Percentiles rank a stretch among this genome's conserved stretches.
phyloP scores from a whole-genome alignment of 2,888 invertebrate genomes.

The Drosophila mercatorum region DNA sequence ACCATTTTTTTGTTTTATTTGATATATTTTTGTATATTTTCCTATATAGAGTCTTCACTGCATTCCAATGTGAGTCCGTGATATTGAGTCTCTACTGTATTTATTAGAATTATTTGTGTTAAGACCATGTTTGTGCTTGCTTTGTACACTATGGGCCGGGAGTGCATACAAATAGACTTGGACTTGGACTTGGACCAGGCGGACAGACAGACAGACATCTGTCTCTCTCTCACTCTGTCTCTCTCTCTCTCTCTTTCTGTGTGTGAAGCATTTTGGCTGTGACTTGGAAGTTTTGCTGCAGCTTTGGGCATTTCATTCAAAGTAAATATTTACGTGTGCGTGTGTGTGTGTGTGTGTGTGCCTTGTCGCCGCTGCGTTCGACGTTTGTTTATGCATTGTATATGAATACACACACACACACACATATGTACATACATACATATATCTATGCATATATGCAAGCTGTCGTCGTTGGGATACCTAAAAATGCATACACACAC shows the following conservation, averaged over 20 bases:
- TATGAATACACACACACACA: slow-evolving; percentile 25
- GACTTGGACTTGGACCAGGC: slow-evolving; percentile 26
- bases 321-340: slow-evolving; percentile 60
- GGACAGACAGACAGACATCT: slow-evolving; percentile 21
- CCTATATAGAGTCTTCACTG: background rate
- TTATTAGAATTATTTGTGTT: slow-evolving; percentile 16
- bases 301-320: slow-evolving; percentile 64
- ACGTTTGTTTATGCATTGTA: slow-evolving; percentile 41
- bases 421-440: slow-evolving; percentile 26
- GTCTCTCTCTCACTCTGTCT: slow-evolving; percentile 7
- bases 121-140: slow-evolving; percentile 31
- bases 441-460: slow-evolving; percentile 6
- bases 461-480: slow-evolving; percentile 1
- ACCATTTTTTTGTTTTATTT: too few relatives aligned
- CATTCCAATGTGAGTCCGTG: too few relatives aligned
- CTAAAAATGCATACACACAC: background rate
- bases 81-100: slow-evolving; percentile 4
- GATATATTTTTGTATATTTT: too few relatives aligned
- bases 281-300: slow-evolving; percentile 52
- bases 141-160: slow-evolving; percentile 23
- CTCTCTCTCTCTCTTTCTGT: slow-evolving; percentile 8
- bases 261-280: slow-evolving; percentile 38
- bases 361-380: slow-evolving; percentile 15
- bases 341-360: slow-evolving; percentile 22
- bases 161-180: slow-evolving; percentile 44